Evolutionary conservation across 1,140 invertebrate species (phyloP).

Genomic region (Aradophagus sp.): DNA sequence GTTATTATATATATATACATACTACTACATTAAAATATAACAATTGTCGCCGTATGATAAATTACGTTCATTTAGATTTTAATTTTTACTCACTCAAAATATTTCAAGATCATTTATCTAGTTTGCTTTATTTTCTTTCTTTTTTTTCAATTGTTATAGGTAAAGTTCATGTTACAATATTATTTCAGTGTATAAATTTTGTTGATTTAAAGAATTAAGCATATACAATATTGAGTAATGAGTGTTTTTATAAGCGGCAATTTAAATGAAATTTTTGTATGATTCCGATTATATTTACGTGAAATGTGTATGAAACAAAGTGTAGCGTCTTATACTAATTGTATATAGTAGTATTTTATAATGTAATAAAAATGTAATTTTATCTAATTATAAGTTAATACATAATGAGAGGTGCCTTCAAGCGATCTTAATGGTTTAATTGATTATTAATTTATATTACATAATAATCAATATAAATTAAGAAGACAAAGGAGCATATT

Average conservation of each 20-base stretch:
- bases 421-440: slow-evolving; percentile 48
- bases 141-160: too few species aligned
- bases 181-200: not conserved
- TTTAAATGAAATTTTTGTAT: slow-evolving; percentile 48
- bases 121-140: slow-evolving; percentile 4
- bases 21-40: slow-evolving; percentile 23
- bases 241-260: slow-evolving; percentile 10
- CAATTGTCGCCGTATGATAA: slow-evolving; percentile 19
- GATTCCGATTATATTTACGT: slow-evolving; percentile 55
- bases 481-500: too few species aligned
- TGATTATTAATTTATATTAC: slow-evolving; percentile 42
- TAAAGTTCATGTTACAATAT: not conserved
- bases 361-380: slow-evolving; percentile 68
- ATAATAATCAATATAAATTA: slow-evolving; percentile 27
- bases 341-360: slow-evolving; percentile 72
- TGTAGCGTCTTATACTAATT: slow-evolving; percentile 64
- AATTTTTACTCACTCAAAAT: slow-evolving; percentile 3
- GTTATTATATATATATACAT: slow-evolving; percentile 54
- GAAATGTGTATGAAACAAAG: slow-evolving; percentile 51
- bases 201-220: too few species aligned
- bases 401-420: slow-evolving; percentile 69
- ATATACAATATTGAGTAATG: too few species aligned
- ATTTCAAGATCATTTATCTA: too few species aligned
- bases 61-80: not conserved
- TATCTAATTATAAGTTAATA: slow-evolving; percentile 70